Conservation (phyloP, 2,797 vertebrate species). For the Picus viridis region DNA sequence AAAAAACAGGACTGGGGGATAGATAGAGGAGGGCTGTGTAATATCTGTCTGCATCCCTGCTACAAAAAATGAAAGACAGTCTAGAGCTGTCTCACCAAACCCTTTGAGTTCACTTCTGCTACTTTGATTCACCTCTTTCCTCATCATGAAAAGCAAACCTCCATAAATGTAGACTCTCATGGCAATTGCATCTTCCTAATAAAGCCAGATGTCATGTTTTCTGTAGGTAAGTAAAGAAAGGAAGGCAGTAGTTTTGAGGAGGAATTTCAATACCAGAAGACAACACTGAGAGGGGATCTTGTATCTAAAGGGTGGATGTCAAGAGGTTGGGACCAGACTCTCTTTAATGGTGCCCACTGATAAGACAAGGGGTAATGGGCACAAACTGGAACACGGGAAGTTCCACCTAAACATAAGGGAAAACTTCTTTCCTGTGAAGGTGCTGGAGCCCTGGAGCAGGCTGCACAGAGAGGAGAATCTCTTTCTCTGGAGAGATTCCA, state of each 20-base stretch:
- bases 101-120: not conserved
- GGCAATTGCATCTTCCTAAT: not conserved
- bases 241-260: not conserved
- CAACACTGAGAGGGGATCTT: too few species aligned
- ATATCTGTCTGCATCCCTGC: not conserved
- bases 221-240: not conserved
- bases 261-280: not conserved
- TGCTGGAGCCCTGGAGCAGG: too few species aligned
- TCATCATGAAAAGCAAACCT: not conserved
- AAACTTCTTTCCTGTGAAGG: too few species aligned
- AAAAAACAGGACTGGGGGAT: not conserved
- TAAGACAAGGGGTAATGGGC: too few species aligned
- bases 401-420: too few species aligned
- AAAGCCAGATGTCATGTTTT: rapidly evolving
- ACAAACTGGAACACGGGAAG: too few species aligned
- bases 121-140: not conserved
- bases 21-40: not conserved
- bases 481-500: too few species aligned
- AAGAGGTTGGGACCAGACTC: too few species aligned
- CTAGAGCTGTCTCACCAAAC: not conserved
- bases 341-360: too few species aligned
- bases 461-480: too few species aligned
- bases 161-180: not conserved
- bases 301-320: too few species aligned
- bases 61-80: not conserved